A percentile compares a stretch with the other conserved stretches of the same genome.
phyloP scores from a whole-genome alignment of 2,888 invertebrate genomes.

The Oxystoma pomonae region DNA sequence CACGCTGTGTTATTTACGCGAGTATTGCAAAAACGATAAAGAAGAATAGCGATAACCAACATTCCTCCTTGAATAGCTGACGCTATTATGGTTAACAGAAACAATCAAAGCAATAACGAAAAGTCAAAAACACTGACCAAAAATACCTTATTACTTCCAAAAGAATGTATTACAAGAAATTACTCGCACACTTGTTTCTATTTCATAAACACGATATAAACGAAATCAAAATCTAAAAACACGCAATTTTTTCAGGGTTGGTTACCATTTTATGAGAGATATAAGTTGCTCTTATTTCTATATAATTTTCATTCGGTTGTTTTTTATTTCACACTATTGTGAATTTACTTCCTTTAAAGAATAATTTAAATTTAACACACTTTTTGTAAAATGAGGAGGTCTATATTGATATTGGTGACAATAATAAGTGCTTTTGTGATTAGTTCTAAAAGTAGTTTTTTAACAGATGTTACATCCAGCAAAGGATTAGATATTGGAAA shows the following conservation, averaged over 20 bases:
- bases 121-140: too few relatives aligned
- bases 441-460: slow-evolving; percentile 28
- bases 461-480: slow-evolving; percentile 34
- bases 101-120: too few relatives aligned
- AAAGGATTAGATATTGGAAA: slow-evolving; percentile 36
- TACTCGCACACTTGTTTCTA: too few relatives aligned
- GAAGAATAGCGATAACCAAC: too few relatives aligned
- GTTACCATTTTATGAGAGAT: slow-evolving; percentile 30
- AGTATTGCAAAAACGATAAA: too few relatives aligned
- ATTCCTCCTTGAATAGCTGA: too few relatives aligned
- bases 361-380: too few relatives aligned
- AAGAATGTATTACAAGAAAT: too few relatives aligned
- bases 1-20: too few relatives aligned
- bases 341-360: not conserved
- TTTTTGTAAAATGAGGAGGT: not conserved
- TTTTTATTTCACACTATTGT: not conserved
- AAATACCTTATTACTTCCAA: too few relatives aligned
- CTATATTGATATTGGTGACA: slow-evolving; percentile 30
- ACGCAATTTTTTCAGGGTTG: slow-evolving; percentile 43
- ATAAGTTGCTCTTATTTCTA: not conserved
- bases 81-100: too few relatives aligned
- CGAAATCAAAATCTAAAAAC: slow-evolving; percentile 17
- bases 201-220: too few relatives aligned
- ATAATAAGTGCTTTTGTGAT: slow-evolving; percentile 7
- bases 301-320: not conserved